phyloP scores from a whole-genome alignment of 2,797 vertebrate genomes.

The Synanceia verrucosa region DNA sequence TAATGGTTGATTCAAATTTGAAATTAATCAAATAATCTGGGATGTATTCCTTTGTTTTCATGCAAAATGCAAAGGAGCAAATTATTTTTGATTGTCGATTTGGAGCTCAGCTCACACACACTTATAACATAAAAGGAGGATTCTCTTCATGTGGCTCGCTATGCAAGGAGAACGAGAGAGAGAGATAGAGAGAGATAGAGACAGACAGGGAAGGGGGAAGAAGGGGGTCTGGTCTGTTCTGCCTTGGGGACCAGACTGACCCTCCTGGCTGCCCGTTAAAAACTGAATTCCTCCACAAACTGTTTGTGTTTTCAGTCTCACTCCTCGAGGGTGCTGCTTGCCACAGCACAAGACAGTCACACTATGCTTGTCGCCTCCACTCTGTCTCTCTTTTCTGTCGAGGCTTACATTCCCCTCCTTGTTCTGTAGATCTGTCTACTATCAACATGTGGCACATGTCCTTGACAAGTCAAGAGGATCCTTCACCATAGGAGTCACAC shows the following conservation, averaged over 20 bases:
- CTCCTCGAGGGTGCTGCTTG: slow-evolving; percentile 82
- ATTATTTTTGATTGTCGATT: slow-evolving; percentile 2
- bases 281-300: slow-evolving; percentile 88
- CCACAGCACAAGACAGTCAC: slow-evolving; percentile 73
- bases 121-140: neutral
- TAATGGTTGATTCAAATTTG: neutral
- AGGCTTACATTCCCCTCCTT: slow-evolving; percentile 48
- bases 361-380: slow-evolving; percentile 35
- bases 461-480: slow-evolving; percentile 90
- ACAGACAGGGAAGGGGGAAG: neutral
- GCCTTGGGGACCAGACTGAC: slow-evolving; percentile 76
- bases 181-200: slow-evolving; percentile 2
- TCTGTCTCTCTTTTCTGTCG: slow-evolving; percentile 27
- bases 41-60: neutral
- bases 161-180: slow-evolving; percentile 5
- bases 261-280: slow-evolving; percentile 79
- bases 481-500: slow-evolving; percentile 72
- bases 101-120: neutral
- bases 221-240: slow-evolving; percentile 38
- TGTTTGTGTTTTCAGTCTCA: slow-evolving; percentile 86
- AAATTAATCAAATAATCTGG: neutral
- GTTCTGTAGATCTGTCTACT: slow-evolving; percentile 80
- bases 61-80: neutral
- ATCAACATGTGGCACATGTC: slow-evolving; percentile 97
- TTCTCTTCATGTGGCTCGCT: neutral